Conservation (phyloP, 2,888 invertebrate genomes). For the Phengaris arion region DNA sequence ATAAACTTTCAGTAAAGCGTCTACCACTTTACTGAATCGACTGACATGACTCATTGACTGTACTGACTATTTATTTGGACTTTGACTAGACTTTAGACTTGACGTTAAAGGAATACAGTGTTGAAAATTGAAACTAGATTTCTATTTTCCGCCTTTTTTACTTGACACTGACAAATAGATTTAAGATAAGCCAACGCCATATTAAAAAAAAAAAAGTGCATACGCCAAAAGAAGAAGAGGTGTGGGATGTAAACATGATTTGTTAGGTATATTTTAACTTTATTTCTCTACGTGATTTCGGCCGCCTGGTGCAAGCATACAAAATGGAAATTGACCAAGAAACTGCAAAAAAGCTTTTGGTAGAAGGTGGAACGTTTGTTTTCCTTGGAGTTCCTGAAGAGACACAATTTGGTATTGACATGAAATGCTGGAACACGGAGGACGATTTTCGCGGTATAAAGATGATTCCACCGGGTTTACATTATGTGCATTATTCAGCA, state of each 20-base stretch:
- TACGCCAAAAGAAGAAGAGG: background rate
- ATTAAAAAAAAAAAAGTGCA: too few species aligned
- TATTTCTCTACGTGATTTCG: constrained; percentile 44
- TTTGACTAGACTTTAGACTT: too few species aligned
- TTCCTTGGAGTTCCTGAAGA: constrained; percentile 92
- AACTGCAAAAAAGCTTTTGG: constrained; percentile 85
- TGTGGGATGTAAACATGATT: constrained; percentile 35
- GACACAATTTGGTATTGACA: constrained; percentile 98
- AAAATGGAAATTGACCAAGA: constrained; percentile 84
- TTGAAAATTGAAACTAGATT: too few species aligned
- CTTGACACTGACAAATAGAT: too few species aligned
- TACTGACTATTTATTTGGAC: too few species aligned
- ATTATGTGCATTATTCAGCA: constrained; percentile 93
- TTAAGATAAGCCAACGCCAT: too few species aligned
- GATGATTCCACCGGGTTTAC: constrained; percentile 98
- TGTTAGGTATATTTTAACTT: constrained; percentile 59
- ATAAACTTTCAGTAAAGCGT: too few species aligned
- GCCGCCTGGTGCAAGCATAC: background rate
- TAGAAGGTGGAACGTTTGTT: constrained; percentile 90
- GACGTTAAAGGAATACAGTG: too few species aligned
- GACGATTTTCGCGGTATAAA: constrained; percentile 96
- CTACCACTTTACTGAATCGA: too few species aligned
- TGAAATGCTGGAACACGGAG: constrained; percentile 89
- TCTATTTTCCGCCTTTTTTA: too few species aligned
- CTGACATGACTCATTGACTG: too few species aligned